phyloP scores from a whole-genome alignment of 2,888 invertebrate species.

The Priocnemis perturbator region DNA sequence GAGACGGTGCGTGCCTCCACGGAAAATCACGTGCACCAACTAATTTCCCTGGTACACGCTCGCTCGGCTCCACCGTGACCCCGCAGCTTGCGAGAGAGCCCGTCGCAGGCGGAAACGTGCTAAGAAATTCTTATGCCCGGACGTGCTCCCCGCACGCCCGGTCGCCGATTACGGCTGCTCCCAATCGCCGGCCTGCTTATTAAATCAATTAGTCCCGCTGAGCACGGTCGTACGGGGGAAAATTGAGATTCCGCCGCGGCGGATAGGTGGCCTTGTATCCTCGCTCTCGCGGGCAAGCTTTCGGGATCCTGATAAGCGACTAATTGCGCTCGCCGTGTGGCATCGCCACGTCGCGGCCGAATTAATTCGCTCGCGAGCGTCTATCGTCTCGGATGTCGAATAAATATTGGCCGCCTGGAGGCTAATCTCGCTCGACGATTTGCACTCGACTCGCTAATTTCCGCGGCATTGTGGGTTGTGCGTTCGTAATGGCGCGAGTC shows the following conservation, averaged over 20 bases:
- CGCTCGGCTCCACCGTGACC: slow-evolving; percentile 36
- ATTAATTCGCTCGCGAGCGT: too few species aligned
- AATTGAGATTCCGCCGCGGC: background rate
- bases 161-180: slow-evolving; percentile 6
- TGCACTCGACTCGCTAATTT: too few species aligned
- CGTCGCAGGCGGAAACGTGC: slow-evolving; percentile 45
- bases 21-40: slow-evolving; percentile 64
- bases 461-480: too few species aligned
- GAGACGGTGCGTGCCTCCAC: slow-evolving; percentile 58
- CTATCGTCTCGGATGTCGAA: too few species aligned
- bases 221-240: background rate
- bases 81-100: slow-evolving; percentile 32
- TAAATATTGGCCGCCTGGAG: too few species aligned
- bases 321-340: too few species aligned
- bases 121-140: slow-evolving; percentile 50
- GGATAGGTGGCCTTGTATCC: background rate
- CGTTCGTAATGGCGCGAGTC: too few species aligned
- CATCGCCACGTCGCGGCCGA: too few species aligned
- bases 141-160: slow-evolving; percentile 3
- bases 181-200: too few species aligned
- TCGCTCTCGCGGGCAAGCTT: background rate
- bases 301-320: background rate
- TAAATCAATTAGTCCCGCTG: too few species aligned
- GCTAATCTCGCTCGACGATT: too few species aligned
- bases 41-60: slow-evolving; percentile 63